Evolutionary conservation across 1,140 invertebrate genomes (phyloP).

Genomic region (Drosophila grimshawi): DNA sequence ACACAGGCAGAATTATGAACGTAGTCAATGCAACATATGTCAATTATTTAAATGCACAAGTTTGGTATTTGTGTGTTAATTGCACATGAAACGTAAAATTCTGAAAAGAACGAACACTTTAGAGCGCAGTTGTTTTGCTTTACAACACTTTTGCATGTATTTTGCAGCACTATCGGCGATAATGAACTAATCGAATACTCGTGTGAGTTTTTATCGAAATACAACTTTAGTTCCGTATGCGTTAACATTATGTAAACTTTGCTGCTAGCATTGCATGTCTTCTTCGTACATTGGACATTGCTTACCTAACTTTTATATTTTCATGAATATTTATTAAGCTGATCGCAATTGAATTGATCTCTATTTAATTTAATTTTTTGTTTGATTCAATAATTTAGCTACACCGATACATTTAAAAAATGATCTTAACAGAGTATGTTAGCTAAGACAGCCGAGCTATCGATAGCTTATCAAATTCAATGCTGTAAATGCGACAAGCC

Average conservation of each 20-base stretch:
- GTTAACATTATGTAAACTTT: conserved; percentile 2
- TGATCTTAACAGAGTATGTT: not conserved
- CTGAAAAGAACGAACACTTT: conserved; percentile 53
- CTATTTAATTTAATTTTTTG: not conserved
- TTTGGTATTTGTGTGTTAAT: conserved; percentile 25
- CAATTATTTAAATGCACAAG: conserved; percentile 26
- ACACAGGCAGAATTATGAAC: not conserved
- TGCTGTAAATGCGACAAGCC: not conserved
- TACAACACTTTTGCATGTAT: conserved; percentile 40
- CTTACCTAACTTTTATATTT: not conserved
- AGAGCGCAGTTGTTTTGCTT: conserved; percentile 52
- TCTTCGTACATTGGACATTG: not conserved
- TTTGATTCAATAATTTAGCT: not conserved
- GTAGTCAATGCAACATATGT: conserved; percentile 24
- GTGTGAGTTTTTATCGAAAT: not conserved
- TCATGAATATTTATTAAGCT: not conserved
- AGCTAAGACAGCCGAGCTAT: not conserved
- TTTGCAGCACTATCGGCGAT: conserved; percentile 36
- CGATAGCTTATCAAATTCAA: not conserved
- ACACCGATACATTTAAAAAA: not conserved
- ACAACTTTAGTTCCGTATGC: not conserved
- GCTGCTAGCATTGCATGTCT: too few species aligned
- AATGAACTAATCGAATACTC: conserved; percentile 26
- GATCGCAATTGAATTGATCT: not conserved
- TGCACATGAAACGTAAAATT: conserved; percentile 53